Base-by-base conservation (phyloP, 1,140 invertebrate species). In the Arion vulgaris region DNA sequence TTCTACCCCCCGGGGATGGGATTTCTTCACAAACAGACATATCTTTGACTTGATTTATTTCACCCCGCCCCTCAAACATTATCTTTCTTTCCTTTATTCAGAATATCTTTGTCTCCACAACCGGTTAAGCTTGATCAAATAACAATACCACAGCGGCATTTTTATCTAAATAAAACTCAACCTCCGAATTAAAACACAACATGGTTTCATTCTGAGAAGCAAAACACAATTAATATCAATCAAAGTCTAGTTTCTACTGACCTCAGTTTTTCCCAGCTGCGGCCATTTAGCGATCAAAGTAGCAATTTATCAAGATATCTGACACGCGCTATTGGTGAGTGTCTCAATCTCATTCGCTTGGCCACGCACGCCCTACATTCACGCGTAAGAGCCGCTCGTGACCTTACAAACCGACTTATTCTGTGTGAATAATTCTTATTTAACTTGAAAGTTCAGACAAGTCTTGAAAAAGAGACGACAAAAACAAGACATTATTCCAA, bases 221-320 rank as follows among this genome's bases (percentile, higher is more conserved):
- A 66, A 66, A 66, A 66, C n/a, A 28, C 28, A 32, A 66, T 66
- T 66, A 66, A 66, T 66, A 66, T 66, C 62, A 66, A 66, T 66
- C 62, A 66, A 66, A 66, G n/a, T 32, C 2, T 66, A 32, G 28
- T 66, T 66, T n/a, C 2, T 2, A 66, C n/a, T 66, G 62, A 34
- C 62, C 62, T 66, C 19, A 11, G 62, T 34, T 66, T 17, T 57
- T 32, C 62, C 62, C 28, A 66, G 28, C n/a, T 13, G 28, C 28
- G 62, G 28, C 62, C n/a, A 66, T 32, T 34, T 57, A 7, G 51
- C 51, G 26, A 26, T 57, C n/a, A 66, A 28, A 66, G 62, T 5
- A 66, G 62, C 62, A 28, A 66, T 66, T 66, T 66, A 66, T 66
- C 62, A 66, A 66, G 62, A 32, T 28, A 1, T 32, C 2, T 66